These are phyloP conservation scores for Physeter macrocephalus DNA, from an alignment of 2,113 vertebrate genomes.

Conservation along the genomic window DNA sequence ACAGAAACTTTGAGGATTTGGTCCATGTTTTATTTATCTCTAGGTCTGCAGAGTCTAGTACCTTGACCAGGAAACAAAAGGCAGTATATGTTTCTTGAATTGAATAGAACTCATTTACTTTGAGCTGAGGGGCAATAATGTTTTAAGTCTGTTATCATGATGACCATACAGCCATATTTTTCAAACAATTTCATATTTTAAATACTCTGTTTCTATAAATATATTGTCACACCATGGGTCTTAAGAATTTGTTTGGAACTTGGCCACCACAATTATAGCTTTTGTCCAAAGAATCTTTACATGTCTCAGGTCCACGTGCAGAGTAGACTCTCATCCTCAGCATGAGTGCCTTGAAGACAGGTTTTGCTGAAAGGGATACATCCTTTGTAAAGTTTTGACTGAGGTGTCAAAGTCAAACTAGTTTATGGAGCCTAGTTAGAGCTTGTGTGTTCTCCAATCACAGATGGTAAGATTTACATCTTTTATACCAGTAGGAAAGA, in stretches of 20 bases:
- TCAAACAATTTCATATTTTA: not conserved
- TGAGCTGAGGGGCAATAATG: not conserved
- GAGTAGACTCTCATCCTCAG: not conserved
- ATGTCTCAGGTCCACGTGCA: not conserved
- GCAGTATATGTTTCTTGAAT: not conserved
- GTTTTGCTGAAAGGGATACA: not conserved
- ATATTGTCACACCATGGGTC: not conserved
- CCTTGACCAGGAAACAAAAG: not conserved
- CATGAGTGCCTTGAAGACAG: not conserved
- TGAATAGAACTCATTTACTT: not conserved
- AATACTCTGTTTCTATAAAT: not conserved
- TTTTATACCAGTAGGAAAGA: conserved; percentile 1
- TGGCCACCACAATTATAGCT: not conserved
- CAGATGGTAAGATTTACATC: not conserved
- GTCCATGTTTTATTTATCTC: not conserved
- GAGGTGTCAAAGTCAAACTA: not conserved
- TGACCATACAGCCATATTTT: not conserved
- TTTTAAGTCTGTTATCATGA: not conserved
- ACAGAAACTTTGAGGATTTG: not conserved
- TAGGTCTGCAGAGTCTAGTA: not conserved
- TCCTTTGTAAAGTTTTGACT: not conserved
- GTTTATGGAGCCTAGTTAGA: not conserved
- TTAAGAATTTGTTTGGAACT: not conserved
- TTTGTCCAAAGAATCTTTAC: not conserved
- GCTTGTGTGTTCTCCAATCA: not conserved